These are phyloP conservation scores for Chesias legatella DNA, from an alignment of 2,888 invertebrate species.

Conservation along the genomic window DNA sequence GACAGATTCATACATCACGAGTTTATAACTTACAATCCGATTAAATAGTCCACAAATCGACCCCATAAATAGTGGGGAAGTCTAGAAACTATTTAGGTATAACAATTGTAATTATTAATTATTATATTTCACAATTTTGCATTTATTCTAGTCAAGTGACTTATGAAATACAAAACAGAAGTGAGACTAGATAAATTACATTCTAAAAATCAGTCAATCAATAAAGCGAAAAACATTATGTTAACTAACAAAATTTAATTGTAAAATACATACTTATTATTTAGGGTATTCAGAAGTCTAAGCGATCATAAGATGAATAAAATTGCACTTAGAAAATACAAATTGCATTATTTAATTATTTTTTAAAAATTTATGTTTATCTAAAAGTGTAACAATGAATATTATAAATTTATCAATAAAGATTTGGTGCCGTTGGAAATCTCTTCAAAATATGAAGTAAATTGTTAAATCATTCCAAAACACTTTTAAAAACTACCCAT, in stretches of 20 bases:
- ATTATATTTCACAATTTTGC: slow-evolving; percentile 28
- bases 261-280: not conserved
- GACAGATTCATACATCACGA: slow-evolving; percentile 30
- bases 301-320: slow-evolving; percentile 1
- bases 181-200: slow-evolving; percentile 62
- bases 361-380: slow-evolving; percentile 28
- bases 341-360: slow-evolving; percentile 9
- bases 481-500: slow-evolving; percentile 15
- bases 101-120: slow-evolving; percentile 25
- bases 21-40: slow-evolving; percentile 30
- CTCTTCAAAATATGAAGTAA: slow-evolving; percentile 42
- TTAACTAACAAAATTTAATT: slow-evolving; percentile 16
- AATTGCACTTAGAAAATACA: slow-evolving; percentile 15
- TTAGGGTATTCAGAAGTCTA: not conserved
- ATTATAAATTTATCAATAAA: slow-evolving; percentile 21
- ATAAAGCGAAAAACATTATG: slow-evolving; percentile 42
- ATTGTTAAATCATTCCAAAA: slow-evolving; percentile 24
- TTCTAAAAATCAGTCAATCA: slow-evolving; percentile 67
- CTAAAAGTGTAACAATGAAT: slow-evolving; percentile 31
- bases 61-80: slow-evolving; percentile 14
- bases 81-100: slow-evolving; percentile 3
- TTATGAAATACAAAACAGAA: slow-evolving; percentile 32
- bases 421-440: slow-evolving; percentile 47
- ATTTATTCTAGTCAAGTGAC: slow-evolving; percentile 28
- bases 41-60: too few relatives aligned